phyloP scores from a whole-genome alignment of 1,140 invertebrate species.

The Drosophila erecta region DNA sequence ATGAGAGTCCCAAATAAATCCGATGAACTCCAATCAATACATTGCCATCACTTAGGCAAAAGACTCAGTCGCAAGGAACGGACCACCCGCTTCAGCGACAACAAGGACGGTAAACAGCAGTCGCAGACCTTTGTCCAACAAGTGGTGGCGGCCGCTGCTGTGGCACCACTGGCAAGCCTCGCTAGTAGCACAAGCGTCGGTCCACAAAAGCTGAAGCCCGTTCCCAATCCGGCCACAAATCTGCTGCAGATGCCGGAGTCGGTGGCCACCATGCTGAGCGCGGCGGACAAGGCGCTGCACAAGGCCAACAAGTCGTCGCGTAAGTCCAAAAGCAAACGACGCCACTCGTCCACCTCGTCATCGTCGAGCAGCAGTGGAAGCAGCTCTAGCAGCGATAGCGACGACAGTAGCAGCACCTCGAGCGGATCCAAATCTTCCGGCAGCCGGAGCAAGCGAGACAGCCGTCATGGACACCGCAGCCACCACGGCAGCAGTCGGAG shows the following conservation, averaged over 20 bases:
- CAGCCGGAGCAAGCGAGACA: slow-evolving; percentile 32
- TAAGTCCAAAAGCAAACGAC: slow-evolving; percentile 44
- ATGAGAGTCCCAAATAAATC: not conserved
- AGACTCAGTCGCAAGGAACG: slow-evolving; percentile 72
- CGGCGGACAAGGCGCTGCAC: slow-evolving; percentile 65
- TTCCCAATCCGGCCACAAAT: slow-evolving; percentile 69
- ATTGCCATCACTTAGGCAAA: slow-evolving; percentile 47
- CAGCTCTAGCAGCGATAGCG: slow-evolving; percentile 44
- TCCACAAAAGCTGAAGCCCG: slow-evolving; percentile 50
- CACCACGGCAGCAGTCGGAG: slow-evolving; percentile 30
- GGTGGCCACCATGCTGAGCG: slow-evolving; percentile 59
- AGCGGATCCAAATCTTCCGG: slow-evolving; percentile 53
- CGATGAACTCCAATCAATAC: not conserved
- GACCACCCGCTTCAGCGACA: slow-evolving; percentile 80
- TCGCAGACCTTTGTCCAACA: slow-evolving; percentile 58
- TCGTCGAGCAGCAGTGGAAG: slow-evolving; percentile 50
- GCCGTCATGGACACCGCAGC: slow-evolving; percentile 30
- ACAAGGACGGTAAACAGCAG: slow-evolving; percentile 71
- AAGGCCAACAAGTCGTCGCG: slow-evolving; percentile 59
- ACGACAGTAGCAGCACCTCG: slow-evolving; percentile 32
- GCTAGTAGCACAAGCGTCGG: not conserved
- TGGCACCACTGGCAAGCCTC: slow-evolving; percentile 1
- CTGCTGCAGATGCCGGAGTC: slow-evolving; percentile 71
- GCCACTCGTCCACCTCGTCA: slow-evolving; percentile 51
- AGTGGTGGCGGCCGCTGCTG: slow-evolving; percentile 39